Evolutionary conservation across 2,888 invertebrate species (phyloP), one percentile per base, ranked within the genome.

Genomic region (Caenorhabditis macrosperma): DNA sequence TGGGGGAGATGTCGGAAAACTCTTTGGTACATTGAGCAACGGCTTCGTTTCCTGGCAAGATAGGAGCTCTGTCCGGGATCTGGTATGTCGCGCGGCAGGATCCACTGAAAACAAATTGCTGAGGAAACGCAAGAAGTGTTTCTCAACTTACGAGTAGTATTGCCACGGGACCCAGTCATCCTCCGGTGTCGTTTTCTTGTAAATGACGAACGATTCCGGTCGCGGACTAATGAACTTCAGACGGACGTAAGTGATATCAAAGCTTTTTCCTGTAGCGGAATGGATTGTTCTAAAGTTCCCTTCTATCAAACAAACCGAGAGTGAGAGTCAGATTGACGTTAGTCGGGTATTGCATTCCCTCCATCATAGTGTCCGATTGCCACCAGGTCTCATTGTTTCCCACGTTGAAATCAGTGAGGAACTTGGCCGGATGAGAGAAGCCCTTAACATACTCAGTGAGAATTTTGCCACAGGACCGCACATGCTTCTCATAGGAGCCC

Each of bases 321-420:
- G 94, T 93, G 33, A 98, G 92, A 0, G 96, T 97, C 81, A 99
- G 93, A 91, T 97, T 97, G 86, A 99, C 97, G 91, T 94, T 94
- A 89, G 94, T 94, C 0, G 96, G 96, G 91, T 94, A 95, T 91
- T 96, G 95, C 69, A 96, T 94, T 28, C 94, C 95, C 90, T 98
- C 96, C 89, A 93, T 94, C 96, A 99, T 97, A 2, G 99, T 98
- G 91, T 97, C 96, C 0, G 96, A 96, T 91, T 97, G 96, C 97
- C 97, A 97, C 95, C 96, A 97, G 0, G 96, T 96, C 85, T 94
- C 94, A 90, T 95, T 95, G 85, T 95, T 95, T 81, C 94, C 94
- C 91, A 95, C 95, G 91, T 97, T 95, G 89, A 95, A 93, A 91
- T 99, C 98, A 2, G 97, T 98, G 86, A 98, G 93, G 91, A 93